Evolutionary conservation across 2,113 vertebrate genomes (phyloP), one percentile per base, ranked within the genome.

Genomic region (Egretta garzetta): DNA sequence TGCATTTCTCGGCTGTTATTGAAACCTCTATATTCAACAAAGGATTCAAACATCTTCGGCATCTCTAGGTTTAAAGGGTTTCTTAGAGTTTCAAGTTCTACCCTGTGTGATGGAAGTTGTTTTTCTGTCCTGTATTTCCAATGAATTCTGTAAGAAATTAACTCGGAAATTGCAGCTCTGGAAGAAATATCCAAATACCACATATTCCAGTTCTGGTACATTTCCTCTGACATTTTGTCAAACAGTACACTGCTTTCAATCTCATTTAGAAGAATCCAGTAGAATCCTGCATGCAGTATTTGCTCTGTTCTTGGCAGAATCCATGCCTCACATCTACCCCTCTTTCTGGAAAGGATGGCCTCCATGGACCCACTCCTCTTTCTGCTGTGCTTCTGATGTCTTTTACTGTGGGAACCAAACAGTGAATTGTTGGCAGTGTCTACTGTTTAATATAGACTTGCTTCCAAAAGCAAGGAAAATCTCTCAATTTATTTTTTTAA

Each of bases 191-290:
- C 43, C 5, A 60, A 73, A 75, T 49, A 19, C 4, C 30, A 52
- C 0, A 0, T 70, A 58, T 80, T 55, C 15, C 41, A 52, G n/a
- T 58, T 80, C 55, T 47, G 30, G 30, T 60, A 6, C 47, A 22
- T 92, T 71, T 86, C 59, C 37, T 81, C 43, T 77, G 37, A 86
- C 33, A 53, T 92, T 94, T 88, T 77, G 47, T 76, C 53, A 90
- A 64, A 76, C 2, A 4, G 7, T 58, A 15, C 1, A 0, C 17
- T 49, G 8, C 21, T 86, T 89, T 84, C 60, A 80, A 19, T 63
- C 41, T 60, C 10, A 30, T 63, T 74, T 67, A 30, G 76, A 71
- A 67, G 26, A 84, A 80, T 45, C 24, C 37, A 50, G 45, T 19
- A 58, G 23, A 80, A 55, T 0, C 4, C 7, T 67, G 14, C 20